Conservation (phyloP, 1,140 invertebrate species). For the Leptinotarsa lineolata region DNA sequence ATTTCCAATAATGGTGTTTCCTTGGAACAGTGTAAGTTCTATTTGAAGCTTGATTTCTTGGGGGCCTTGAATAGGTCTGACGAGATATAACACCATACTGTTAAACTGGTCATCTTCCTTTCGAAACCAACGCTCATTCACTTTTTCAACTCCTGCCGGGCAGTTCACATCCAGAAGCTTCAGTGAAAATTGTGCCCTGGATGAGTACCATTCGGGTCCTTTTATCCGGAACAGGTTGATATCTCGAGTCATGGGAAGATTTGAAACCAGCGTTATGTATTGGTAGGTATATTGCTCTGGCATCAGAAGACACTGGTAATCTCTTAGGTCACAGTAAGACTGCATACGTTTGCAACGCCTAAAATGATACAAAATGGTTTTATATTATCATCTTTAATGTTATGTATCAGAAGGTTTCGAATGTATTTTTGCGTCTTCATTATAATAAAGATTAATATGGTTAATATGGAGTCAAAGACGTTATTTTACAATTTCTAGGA, state of each 20-base stretch:
- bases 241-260: constrained; percentile 75
- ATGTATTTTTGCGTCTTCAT: too few relatives aligned
- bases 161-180: constrained; percentile 68
- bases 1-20: constrained; percentile 71
- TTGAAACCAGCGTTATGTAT: constrained; percentile 87
- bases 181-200: constrained; percentile 76
- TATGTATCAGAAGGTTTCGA: too few relatives aligned
- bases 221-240: constrained; percentile 87
- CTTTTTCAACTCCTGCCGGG: constrained; percentile 63
- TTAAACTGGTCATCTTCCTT: constrained; percentile 37
- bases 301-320: constrained; percentile 72
- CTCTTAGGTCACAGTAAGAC: constrained; percentile 69
- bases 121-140: constrained; percentile 68
- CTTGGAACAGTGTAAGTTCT: constrained; percentile 81
- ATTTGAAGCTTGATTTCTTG: constrained; percentile 88
- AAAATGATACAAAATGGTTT: constrained; percentile 30
- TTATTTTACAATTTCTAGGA: too few relatives aligned
- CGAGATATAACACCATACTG: constrained; percentile 71
- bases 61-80: constrained; percentile 75
- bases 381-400: too few relatives aligned
- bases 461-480: too few relatives aligned
- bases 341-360: constrained; percentile 80
- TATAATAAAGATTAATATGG: too few relatives aligned
- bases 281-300: constrained; percentile 88
- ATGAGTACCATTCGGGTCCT: constrained; percentile 70